Evolutionary conservation across 2,113 vertebrate species (phyloP), one percentile per base, ranked within the genome.

Genomic region (Urocolius indicus): DNA sequence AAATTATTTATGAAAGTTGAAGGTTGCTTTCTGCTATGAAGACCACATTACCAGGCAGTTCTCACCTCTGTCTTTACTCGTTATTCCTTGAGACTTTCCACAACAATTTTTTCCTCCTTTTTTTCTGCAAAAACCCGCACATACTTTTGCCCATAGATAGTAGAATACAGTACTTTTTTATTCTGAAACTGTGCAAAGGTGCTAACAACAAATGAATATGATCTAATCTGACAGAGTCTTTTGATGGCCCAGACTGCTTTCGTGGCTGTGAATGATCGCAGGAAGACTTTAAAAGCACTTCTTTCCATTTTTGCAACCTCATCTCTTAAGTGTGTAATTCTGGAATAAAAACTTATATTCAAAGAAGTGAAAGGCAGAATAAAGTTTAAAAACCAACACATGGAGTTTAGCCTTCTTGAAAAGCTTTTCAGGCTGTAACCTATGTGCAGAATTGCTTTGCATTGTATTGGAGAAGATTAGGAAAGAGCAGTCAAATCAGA

Each of bases 1-100:
- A 85, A 94, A 96, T 96, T 95, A 96, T 93, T 96, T 94, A 82
- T 67, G 73, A 76, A 94, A 93, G 76, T 77, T 51, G 52, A 51
- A 79, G 91, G 93, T 92, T 89, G 89, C 46, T 95, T 73, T 93
- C 82, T 84, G 90, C 69, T 63, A 49, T 5, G 3, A 81, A 68
- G n/a, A 72, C 79, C 86, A 83, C 90, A 92, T 96, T 76, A 74
- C 65, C 36, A 27, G 45, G 34, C 41, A 7, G 55, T 90, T 95
- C 84, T 84, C 94, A 91, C 90, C 93, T 89, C 93, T 72, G 32
- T 24, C 65, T 87, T 91, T 68, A 19, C 57, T 78, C 3, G 2
- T 19, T 78, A 43, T 52, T 81, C 36, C 78, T 59, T 24, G 10
- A 59, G 63, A 46, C 13, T 63, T 86, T 51, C 75, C 78, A 69